phyloP scores from a whole-genome alignment of 2,797 vertebrate genomes.

The Tachyglossus aculeatus region DNA sequence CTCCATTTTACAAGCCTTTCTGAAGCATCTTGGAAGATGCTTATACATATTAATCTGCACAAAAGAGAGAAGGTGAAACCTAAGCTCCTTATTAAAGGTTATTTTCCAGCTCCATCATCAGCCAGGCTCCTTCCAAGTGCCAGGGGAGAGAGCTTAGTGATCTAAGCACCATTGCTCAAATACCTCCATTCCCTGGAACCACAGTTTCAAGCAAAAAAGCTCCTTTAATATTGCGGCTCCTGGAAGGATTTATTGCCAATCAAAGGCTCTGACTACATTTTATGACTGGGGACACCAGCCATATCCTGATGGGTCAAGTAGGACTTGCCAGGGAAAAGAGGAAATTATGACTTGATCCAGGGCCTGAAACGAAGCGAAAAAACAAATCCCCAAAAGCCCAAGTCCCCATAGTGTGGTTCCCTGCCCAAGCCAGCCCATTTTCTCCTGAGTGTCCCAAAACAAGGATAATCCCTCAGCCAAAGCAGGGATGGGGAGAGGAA shows the following conservation, averaged over 20 bases:
- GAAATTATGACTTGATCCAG: neutral
- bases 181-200: neutral
- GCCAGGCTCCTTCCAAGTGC: neutral
- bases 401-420: neutral
- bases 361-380: neutral
- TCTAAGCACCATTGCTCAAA: neutral
- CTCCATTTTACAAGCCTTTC: neutral
- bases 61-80: conserved; percentile 5
- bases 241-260: conserved; percentile 21
- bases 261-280: conserved; percentile 6
- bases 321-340: neutral
- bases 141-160: neutral
- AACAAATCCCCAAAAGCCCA: no score
- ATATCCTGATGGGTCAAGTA: conserved; percentile 14
- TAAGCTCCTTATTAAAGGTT: neutral
- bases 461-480: no score
- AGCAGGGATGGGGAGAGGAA: neutral
- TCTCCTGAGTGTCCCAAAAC: no score
- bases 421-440: no score
- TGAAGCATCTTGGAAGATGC: neutral
- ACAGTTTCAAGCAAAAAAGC: conserved; percentile 17
- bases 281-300: conserved; percentile 11
- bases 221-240: neutral
- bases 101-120: conserved; percentile 18
- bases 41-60: conserved; percentile 26